Percentiles rank a stretch among this genome's conserved stretches.
These are phyloP conservation scores for Athrips mouffetella DNA, from an alignment of 2,888 invertebrate genomes.

Conservation along the genomic window DNA sequence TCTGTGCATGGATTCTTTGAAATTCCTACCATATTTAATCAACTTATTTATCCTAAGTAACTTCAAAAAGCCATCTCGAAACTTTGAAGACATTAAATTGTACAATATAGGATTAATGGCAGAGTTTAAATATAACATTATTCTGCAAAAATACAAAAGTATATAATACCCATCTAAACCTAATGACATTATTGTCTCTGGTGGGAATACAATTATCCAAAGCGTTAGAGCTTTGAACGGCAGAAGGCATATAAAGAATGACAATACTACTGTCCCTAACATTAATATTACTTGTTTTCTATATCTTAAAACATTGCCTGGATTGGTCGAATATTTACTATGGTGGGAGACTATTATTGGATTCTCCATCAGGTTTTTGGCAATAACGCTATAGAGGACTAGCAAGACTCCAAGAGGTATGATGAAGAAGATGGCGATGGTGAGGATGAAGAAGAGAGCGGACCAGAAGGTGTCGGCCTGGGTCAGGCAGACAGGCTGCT, in stretches of 20 bases:
- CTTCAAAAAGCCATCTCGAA: constrained; percentile 88
- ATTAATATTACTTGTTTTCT: constrained; percentile 91
- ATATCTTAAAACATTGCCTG: constrained; percentile 82
- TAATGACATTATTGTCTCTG: constrained; percentile 81
- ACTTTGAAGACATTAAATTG: constrained; percentile 94
- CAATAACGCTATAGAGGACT: constrained; percentile 90
- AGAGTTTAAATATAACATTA: constrained; percentile 93
- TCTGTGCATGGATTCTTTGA: constrained; percentile 77
- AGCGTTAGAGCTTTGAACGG: constrained; percentile 93
- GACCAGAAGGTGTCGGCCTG: constrained; percentile 87
- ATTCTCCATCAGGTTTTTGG: constrained; percentile 89
- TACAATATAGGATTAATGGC: constrained; percentile 95
- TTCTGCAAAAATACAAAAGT: constrained; percentile 89
- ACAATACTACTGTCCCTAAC: constrained; percentile 92
- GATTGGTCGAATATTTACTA: constrained; percentile 64
- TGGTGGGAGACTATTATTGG: constrained; percentile 83
- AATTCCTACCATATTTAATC: constrained; percentile 61
- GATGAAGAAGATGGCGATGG: constrained; percentile 90
- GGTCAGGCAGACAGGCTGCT: constrained; percentile 89
- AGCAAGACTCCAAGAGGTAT: constrained; percentile 89
- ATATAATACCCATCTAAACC: constrained; percentile 90
- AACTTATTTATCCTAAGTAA: constrained; percentile 75
- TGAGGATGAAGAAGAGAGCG: constrained; percentile 87
- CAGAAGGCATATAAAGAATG: constrained; percentile 93
- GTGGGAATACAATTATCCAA: constrained; percentile 89